phyloP scores from a whole-genome alignment of 1,140 invertebrate species.

The Drosophila subpulchrella region DNA sequence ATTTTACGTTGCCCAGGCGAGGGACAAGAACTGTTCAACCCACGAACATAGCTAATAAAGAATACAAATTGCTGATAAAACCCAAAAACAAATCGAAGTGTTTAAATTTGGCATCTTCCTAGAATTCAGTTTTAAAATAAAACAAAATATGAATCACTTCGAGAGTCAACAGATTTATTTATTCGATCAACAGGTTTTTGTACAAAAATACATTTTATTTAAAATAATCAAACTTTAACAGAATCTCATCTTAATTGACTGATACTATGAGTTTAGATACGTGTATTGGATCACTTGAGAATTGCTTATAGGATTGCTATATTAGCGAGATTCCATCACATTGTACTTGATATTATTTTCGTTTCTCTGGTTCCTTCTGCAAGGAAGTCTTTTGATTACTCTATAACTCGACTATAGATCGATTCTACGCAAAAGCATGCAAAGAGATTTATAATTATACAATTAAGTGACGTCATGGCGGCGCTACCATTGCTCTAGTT shows the following conservation, averaged over 20 bases:
- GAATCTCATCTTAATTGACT: slow-evolving; percentile 27
- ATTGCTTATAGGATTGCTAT: slow-evolving; percentile 27
- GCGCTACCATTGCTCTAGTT: slow-evolving; percentile 63
- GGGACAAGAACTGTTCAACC: slow-evolving; percentile 49
- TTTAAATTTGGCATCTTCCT: background rate
- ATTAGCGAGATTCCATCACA: slow-evolving; percentile 42
- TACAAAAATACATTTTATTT: slow-evolving; percentile 32
- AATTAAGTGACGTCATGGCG: slow-evolving; percentile 23
- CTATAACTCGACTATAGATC: slow-evolving; percentile 12
- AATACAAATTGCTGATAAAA: slow-evolving; percentile 20
- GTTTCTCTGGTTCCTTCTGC: slow-evolving; percentile 4
- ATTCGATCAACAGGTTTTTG: slow-evolving; percentile 35
- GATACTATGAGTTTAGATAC: slow-evolving; percentile 6
- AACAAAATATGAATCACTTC: slow-evolving; percentile 7
- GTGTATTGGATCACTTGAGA: slow-evolving; percentile 32
- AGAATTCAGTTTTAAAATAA: background rate
- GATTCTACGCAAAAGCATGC: slow-evolving; percentile 15
- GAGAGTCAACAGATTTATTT: slow-evolving; percentile 27
- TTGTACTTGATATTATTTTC: slow-evolving; percentile 38
- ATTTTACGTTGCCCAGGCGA: slow-evolving; percentile 40
- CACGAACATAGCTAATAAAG: slow-evolving; percentile 48
- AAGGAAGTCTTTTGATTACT: slow-evolving; percentile 20
- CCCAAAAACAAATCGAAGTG: slow-evolving; percentile 17
- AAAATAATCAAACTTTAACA: slow-evolving; percentile 1
- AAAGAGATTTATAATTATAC: slow-evolving; percentile 21